phyloP scores from a whole-genome alignment of 2,113 vertebrate genomes.

The Dolichallabes microphthalmus region DNA sequence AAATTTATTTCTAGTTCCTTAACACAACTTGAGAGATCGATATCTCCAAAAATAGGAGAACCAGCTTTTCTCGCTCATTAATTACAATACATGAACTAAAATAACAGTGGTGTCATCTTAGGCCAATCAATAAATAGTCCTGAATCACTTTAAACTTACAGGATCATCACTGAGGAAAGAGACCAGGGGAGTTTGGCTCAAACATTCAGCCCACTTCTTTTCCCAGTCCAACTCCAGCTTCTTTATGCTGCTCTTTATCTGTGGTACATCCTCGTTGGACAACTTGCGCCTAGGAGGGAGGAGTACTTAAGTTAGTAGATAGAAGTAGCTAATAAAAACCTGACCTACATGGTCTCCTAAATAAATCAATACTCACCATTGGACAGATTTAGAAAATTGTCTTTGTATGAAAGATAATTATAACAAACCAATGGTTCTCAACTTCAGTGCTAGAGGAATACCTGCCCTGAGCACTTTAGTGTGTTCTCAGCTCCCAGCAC shows the following conservation, averaged over 20 bases:
- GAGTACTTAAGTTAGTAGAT: not conserved
- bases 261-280: constrained; percentile 60
- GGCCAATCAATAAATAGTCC: not conserved
- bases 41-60: not conserved
- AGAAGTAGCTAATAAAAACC: not conserved
- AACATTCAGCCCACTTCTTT: constrained; percentile 74
- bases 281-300: constrained; percentile 69
- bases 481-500: too few relatives aligned
- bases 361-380: not conserved
- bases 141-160: constrained; percentile 72
- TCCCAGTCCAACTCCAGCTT: constrained; percentile 74
- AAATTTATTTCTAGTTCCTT: not conserved
- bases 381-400: too few relatives aligned
- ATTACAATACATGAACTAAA: not conserved
- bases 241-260: constrained; percentile 56
- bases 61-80: not conserved
- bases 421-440: too few relatives aligned
- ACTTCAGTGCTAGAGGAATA: too few relatives aligned
- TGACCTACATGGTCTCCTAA: constrained; percentile 16
- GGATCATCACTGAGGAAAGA: constrained; percentile 65
- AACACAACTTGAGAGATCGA: not conserved
- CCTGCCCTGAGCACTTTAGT: too few relatives aligned
- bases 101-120: not conserved
- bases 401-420: too few relatives aligned
- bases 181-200: constrained; percentile 66